These are phyloP conservation scores for Melanostoma scalare DNA, from an alignment of 2,888 invertebrate species.

Conservation along the genomic window DNA sequence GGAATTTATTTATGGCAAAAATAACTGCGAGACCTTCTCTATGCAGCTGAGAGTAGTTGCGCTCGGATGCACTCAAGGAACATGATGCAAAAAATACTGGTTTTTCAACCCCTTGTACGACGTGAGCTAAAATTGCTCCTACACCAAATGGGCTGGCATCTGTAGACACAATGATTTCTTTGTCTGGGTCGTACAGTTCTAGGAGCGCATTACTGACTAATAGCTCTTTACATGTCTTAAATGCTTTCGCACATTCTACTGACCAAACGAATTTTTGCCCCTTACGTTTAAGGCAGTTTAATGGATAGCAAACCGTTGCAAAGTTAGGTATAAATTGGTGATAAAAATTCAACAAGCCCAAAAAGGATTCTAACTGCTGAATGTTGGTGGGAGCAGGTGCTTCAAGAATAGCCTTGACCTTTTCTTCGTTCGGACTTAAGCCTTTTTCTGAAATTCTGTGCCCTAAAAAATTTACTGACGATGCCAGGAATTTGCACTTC, in stretches of 20 bases:
- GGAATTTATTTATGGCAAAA: too few species aligned
- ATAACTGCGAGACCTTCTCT: neutral
- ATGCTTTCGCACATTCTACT: neutral
- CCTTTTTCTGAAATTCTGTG: slow-evolving; percentile 8
- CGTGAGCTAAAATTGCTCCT: slow-evolving; percentile 11
- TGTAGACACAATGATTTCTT: slow-evolving; percentile 4
- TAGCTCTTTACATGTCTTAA: neutral
- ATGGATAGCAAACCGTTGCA: neutral
- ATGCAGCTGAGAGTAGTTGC: slow-evolving; percentile 24
- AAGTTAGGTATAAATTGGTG: slow-evolving; percentile 16
- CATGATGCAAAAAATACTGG: slow-evolving; percentile 22
- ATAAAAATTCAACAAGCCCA: neutral
- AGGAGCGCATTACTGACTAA: neutral
- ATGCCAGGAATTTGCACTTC: too few species aligned
- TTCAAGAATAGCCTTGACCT: slow-evolving; percentile 3
- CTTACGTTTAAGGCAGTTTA: slow-evolving; percentile 1
- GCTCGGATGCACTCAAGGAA: slow-evolving; percentile 3
- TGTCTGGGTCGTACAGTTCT: slow-evolving; percentile 14
- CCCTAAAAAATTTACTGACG: neutral
- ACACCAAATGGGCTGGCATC: slow-evolving; percentile 31
- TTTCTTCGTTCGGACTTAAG: slow-evolving; percentile 16
- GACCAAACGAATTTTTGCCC: neutral
- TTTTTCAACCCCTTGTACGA: slow-evolving; percentile 15
- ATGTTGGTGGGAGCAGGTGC: slow-evolving; percentile 13
- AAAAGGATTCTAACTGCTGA: neutral